Evolutionary conservation across 1,140 invertebrate species (phyloP), one percentile per base, ranked within the genome.

Genomic region (Marisa cornuarietis): DNA sequence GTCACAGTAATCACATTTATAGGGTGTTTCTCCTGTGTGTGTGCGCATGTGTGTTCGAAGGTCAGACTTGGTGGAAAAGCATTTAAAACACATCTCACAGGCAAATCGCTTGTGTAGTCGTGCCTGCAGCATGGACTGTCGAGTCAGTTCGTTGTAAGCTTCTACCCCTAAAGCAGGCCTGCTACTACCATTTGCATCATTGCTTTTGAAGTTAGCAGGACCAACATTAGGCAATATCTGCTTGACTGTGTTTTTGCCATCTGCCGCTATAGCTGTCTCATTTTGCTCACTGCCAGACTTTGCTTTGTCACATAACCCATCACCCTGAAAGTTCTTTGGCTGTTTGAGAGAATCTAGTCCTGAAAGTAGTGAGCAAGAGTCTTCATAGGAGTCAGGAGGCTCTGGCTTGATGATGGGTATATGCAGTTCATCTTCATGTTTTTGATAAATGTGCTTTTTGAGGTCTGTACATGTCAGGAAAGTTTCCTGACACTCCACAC

Each of bases 1-100:
- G 20, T 82, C 81, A 78, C 81, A 82, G 71, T 68, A 82, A n/a
- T 82, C 81, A 78, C 81, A 82, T 66, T 82, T 82, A 65, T 79
- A 82, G 4, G 81, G 81, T 18, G 81, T 82, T 69, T 82, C 81
- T 20, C 81, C 81, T n/a, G 78, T 82, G 75, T 82, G 81, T 31
- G 81, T 82, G 66, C 81, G 71, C 65, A 77, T 79, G 78, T 82
- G 81, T 14, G 81, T 82, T 52, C 79, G 79, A 14, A 82, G 71
- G 65, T 82, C 81, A 52, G 81, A 82, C 52, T 82, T 82, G 68
- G 78, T 75, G 14, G 81, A 42, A 74, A 82, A 82, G 16, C 78
- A 76, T 65, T 82, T 82, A 13, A 73, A 24, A 42, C 81, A 82
- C 4, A 79, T 71, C 66, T 82, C 81, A 68, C 81, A 82, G n/a